Conservation (phyloP, 1,140 invertebrate species). For the Dysdera silvatica region DNA sequence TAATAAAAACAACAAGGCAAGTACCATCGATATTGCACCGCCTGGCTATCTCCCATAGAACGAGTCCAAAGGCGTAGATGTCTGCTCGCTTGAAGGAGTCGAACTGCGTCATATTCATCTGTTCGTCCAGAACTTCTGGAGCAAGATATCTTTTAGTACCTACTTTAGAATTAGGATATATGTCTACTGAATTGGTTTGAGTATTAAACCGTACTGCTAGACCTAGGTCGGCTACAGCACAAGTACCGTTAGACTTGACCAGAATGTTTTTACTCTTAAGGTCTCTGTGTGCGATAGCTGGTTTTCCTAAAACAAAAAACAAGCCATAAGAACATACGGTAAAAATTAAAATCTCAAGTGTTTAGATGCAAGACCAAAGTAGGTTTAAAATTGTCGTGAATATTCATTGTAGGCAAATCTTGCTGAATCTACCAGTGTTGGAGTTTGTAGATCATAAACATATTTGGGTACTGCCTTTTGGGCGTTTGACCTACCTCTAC, state of each 20-base stretch:
- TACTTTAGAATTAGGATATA: slow-evolving; percentile 63
- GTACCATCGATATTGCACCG: slow-evolving; percentile 76
- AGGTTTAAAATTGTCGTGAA: too few species aligned
- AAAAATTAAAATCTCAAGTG: not conserved
- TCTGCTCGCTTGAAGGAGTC: slow-evolving; percentile 91
- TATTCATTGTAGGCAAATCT: too few species aligned
- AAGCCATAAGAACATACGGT: not conserved
- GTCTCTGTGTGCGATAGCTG: slow-evolving; percentile 53
- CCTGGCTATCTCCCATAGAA: slow-evolving; percentile 85
- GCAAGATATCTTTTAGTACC: slow-evolving; percentile 66
- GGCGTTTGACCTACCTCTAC: too few species aligned
- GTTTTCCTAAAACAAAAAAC: slow-evolving; percentile 44
- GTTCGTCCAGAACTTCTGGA: slow-evolving; percentile 69
- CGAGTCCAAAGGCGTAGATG: slow-evolving; percentile 87
- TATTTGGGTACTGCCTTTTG: too few species aligned
- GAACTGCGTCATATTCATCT: slow-evolving; percentile 81
- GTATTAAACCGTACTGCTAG: slow-evolving; percentile 61
- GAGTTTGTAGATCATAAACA: too few species aligned
- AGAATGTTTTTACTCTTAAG: slow-evolving; percentile 52
- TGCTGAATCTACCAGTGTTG: too few species aligned
- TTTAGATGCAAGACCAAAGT: too few species aligned
- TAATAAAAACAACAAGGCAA: too few species aligned
- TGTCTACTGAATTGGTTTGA: slow-evolving; percentile 56
- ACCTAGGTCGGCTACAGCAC: slow-evolving; percentile 51
- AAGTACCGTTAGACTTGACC: slow-evolving; percentile 48